These are phyloP conservation scores for Tiliqua scincoides DNA, from an alignment of 2,113 vertebrate species.

Conservation along the genomic window DNA sequence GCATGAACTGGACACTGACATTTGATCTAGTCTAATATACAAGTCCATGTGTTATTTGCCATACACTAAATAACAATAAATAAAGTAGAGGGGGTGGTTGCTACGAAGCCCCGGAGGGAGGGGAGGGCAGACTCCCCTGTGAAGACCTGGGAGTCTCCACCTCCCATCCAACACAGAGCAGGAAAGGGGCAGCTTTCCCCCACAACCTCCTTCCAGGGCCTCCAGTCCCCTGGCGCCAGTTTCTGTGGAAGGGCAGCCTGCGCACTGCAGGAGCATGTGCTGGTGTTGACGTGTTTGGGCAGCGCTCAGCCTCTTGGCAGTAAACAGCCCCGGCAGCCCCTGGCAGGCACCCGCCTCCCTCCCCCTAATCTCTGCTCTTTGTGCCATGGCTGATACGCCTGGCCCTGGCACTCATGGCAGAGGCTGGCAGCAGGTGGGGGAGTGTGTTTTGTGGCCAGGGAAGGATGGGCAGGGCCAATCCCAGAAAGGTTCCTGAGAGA, in stretches of 20 bases:
- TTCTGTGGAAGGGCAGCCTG: too few relatives aligned
- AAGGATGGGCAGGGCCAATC: background rate
- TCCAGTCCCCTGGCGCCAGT: background rate
- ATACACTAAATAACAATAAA: too few relatives aligned
- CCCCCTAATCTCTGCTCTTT: background rate
- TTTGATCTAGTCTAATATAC: too few relatives aligned
- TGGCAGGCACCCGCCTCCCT: background rate
- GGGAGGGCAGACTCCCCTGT: background rate
- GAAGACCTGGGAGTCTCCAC: background rate
- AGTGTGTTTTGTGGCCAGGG: background rate
- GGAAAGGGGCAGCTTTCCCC: background rate
- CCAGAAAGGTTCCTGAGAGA: background rate
- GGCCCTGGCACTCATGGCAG: background rate
- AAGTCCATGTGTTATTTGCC: too few relatives aligned
- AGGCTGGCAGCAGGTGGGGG: background rate
- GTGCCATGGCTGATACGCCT: background rate
- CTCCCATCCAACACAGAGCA: too few relatives aligned
- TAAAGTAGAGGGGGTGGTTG: background rate
- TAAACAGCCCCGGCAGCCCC: rapidly evolving
- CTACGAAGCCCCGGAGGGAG: background rate
- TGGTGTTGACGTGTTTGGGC: background rate
- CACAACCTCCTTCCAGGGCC: background rate
- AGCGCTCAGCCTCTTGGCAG: background rate
- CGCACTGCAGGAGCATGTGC: background rate
- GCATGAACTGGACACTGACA: too few relatives aligned